A percentile compares a stretch with the other conserved stretches of the same genome.
These are phyloP conservation scores for Apostichopus japonicus DNA, from an alignment of 35 echinoderm and acorn worm genomes.

Conservation along the genomic window DNA sequence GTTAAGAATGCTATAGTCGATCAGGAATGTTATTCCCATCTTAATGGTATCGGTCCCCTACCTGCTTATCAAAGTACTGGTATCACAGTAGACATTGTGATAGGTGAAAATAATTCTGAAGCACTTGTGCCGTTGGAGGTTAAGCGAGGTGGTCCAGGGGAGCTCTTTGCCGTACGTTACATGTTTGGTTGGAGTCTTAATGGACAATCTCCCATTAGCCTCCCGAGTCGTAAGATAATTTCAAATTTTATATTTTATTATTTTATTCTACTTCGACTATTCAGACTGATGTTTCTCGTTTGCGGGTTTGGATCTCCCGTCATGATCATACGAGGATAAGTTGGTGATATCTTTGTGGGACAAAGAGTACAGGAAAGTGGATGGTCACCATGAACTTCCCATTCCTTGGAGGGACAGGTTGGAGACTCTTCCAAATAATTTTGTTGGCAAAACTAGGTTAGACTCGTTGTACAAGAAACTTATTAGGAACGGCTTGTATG, in stretches of 20 bases:
- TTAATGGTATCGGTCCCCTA: slow-evolving; percentile 13
- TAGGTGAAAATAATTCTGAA: slow-evolving; percentile 52
- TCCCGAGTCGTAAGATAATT: slow-evolving; percentile 40
- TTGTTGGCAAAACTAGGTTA: slow-evolving; percentile 25
- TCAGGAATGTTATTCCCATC: slow-evolving; percentile 1
- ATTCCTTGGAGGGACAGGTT: slow-evolving; percentile 29
- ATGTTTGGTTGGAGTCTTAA: slow-evolving; percentile 64
- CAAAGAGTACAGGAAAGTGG: no score
- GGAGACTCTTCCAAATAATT: slow-evolving; percentile 15
- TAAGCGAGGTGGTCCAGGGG: slow-evolving; percentile 16
- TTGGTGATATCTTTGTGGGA: no score
- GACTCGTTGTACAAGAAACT: slow-evolving; percentile 14
- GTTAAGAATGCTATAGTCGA: slow-evolving; percentile 39
- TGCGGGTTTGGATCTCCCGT: no score
- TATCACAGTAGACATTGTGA: no score
- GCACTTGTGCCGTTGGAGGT: slow-evolving; percentile 57
- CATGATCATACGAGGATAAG: no score
- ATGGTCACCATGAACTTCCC: no score
- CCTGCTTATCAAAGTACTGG: slow-evolving; percentile 45
- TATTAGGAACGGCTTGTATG: not conserved
- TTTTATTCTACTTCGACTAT: not conserved
- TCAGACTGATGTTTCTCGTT: no score
- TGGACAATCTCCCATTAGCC: slow-evolving; percentile 29
- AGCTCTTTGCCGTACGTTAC: slow-evolving; percentile 56
- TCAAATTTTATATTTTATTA: slow-evolving; percentile 60